Base-by-base conservation (phyloP, 2,888 invertebrate genomes). In the Cylloceria caligata region DNA sequence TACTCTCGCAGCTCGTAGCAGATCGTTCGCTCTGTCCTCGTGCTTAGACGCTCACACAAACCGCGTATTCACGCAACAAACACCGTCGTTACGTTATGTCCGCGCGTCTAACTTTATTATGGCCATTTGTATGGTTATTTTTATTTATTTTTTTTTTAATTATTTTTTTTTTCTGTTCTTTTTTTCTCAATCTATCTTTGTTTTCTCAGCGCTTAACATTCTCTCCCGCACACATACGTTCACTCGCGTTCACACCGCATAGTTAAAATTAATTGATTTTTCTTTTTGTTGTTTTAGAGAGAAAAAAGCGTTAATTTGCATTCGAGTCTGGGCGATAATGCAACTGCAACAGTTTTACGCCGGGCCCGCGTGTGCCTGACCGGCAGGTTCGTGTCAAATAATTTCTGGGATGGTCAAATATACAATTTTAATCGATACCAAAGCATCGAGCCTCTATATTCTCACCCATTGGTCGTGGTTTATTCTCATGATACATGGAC, bases 61-160 rank as follows among this genome's bases (percentile, higher is more conserved):
- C n/a, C n/a, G n/a, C n/a, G n/a, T 27, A 57, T 27, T 27, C 36
- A 55, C 69, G 67, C 69, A 76, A 72, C 65, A 68, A 68, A 68
- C n/a, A n/a, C 71, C 65, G 71, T 80, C 74, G 71, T 79, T 84
- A 79, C 67, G 39, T 42, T 52, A 49, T 77, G 60, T 81, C 65
- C 79, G 65, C 75, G 76, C 80, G 80, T 65, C 83, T 86, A 82
- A 57, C 77, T 80, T 72, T 85, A 85, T 87, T 86, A 87, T 87
- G 86, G 87, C 87, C 87, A 83, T 87, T 85, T 81, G 78, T 83
- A 79, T 83, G 73, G 72, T 84, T 82, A 74, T 77, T 65, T 55
- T 27, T 73, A 64, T 62, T 67, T 67, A 45, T 81, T 72, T 64
- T 47, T 65, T 65, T 69, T 68, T 82, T 80, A 73, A 52, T 81